A percentile compares a stretch with the other conserved stretches of the same genome.
Evolutionary conservation across 2,888 invertebrate species (phyloP).

Genomic region (Synergus laeviventris): DNA sequence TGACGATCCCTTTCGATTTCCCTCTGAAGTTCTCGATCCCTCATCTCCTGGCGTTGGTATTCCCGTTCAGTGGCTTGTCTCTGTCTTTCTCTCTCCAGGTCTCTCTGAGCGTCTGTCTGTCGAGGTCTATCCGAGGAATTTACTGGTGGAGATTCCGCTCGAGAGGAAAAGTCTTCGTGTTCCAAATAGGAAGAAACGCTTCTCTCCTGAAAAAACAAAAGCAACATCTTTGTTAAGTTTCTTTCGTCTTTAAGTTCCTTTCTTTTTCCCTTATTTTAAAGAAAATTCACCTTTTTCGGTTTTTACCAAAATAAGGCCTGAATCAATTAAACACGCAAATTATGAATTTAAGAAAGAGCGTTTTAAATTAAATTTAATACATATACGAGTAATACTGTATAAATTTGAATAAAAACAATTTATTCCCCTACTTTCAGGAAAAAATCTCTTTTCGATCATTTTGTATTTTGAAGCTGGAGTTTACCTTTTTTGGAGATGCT

Average conservation of each 20-base stretch:
- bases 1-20: conserved; percentile 74
- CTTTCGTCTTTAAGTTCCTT: too few species aligned
- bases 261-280: too few species aligned
- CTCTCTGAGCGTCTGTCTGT: conserved; percentile 76
- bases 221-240: not conserved
- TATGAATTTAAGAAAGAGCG: too few species aligned
- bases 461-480: conserved; percentile 44
- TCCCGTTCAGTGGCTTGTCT: conserved; percentile 72
- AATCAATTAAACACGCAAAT: too few species aligned
- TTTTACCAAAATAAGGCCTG: too few species aligned
- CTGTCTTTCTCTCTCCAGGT: conserved; percentile 71
- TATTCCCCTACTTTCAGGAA: too few species aligned
- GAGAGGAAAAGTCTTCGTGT: conserved; percentile 65
- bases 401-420: too few species aligned
- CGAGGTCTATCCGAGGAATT: conserved; percentile 71
- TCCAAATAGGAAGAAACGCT: conserved; percentile 69
- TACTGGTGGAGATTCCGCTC: conserved; percentile 65
- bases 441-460: too few species aligned
- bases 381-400: too few species aligned
- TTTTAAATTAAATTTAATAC: too few species aligned
- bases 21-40: conserved; percentile 71
- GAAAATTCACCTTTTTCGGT: too few species aligned
- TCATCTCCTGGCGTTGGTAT: conserved; percentile 69
- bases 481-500: conserved; percentile 87
- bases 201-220: conserved; percentile 62